phyloP scores from a whole-genome alignment of 2,797 vertebrate species.

The Craterocephalus amniculus region DNA sequence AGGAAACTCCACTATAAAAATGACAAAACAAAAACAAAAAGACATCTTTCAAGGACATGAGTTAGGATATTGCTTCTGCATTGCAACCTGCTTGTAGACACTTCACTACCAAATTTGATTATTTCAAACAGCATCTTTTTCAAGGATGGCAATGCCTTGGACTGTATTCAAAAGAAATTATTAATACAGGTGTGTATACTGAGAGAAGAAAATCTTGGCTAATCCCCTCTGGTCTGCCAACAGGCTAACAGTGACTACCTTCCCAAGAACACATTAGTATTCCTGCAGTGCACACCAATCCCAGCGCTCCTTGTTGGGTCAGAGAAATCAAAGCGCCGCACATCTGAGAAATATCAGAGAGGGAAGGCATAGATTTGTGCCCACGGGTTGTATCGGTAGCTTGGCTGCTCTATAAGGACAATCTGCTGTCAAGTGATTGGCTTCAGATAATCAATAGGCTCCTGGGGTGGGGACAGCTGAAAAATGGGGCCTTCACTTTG shows the following conservation, averaged over 20 bases:
- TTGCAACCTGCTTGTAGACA: slow-evolving; percentile 22
- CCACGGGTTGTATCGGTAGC: slow-evolving; percentile 78
- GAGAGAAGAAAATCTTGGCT: slow-evolving; percentile 59
- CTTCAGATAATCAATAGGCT: slow-evolving; percentile 82
- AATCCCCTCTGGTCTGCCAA: slow-evolving; percentile 68
- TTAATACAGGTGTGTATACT: slow-evolving; percentile 61
- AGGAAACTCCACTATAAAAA: slow-evolving; percentile 11
- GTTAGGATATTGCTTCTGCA: slow-evolving; percentile 32
- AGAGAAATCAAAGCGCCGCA: slow-evolving; percentile 84
- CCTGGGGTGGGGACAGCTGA: slow-evolving; percentile 38
- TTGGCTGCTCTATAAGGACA: slow-evolving; percentile 72
- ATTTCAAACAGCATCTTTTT: slow-evolving; percentile 51
- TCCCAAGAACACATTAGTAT: slow-evolving; percentile 77
- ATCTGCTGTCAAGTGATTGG: slow-evolving; percentile 72
- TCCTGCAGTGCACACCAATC: slow-evolving; percentile 68
- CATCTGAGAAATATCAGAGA: slow-evolving; percentile 85
- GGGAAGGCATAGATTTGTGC: slow-evolving; percentile 80
- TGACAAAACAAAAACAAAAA: slow-evolving; percentile 18
- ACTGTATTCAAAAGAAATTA: slow-evolving; percentile 57
- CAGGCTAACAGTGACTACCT: slow-evolving; percentile 59
- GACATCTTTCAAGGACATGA: slow-evolving; percentile 48
- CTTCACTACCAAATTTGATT: slow-evolving; percentile 44
- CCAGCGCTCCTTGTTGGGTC: slow-evolving; percentile 79
- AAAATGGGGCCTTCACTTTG: slow-evolving; percentile 35
- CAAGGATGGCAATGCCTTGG: slow-evolving; percentile 44